Evolutionary conservation across 53 echinoderm and acorn worm genomes (phyloP), one percentile per base, ranked within the genome.

Genomic region (Mesocentrotus franciscanus): DNA sequence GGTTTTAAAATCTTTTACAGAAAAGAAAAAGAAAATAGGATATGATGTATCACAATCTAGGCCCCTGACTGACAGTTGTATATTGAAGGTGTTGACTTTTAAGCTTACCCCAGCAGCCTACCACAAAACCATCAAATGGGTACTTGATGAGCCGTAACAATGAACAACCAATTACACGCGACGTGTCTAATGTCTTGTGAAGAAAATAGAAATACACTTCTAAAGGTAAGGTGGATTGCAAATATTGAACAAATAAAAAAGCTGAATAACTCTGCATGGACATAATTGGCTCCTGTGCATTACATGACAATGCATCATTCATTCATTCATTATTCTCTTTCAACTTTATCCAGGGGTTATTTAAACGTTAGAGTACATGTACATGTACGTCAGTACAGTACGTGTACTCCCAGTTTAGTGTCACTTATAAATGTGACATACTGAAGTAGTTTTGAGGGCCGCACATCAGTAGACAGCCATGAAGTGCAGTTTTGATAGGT

Each of bases 71-170:
- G 85, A 85, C 85, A 85, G 85, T 26, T 85, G 17, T 1, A 85
- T 49, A 27, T 14, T 15, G n/a, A 3, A 32, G 60, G 60, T 89
- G 60, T 89, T 89, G 89, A 89, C 89, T 89, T 59, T 89, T 89
- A 11, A 89, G 89, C 89, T 89, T 89, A 59, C 89, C 9, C 58
- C 57, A 27, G 89, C 57, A 14, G 58, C 60, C 32, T 10, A 17
- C 57, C 60, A 59, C 89, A 89, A 59, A 59, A 89, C 58, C 89
- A 59, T 60, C 13, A 60, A 78, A 60, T 89, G 24, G 89, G 57
- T 60, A 59, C 89, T 89, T 89, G 89, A 59, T 89, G 89, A 59
- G 60, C 30, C 60, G 58, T 27, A 60, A 89, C 89, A 89, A 89
- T 59, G 89, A 49, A 60, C 89, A 57, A 89, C 89, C 89, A 59